Base-by-base conservation (phyloP, 2,113 vertebrate genomes). In the Brienomyrus longianalis region DNA sequence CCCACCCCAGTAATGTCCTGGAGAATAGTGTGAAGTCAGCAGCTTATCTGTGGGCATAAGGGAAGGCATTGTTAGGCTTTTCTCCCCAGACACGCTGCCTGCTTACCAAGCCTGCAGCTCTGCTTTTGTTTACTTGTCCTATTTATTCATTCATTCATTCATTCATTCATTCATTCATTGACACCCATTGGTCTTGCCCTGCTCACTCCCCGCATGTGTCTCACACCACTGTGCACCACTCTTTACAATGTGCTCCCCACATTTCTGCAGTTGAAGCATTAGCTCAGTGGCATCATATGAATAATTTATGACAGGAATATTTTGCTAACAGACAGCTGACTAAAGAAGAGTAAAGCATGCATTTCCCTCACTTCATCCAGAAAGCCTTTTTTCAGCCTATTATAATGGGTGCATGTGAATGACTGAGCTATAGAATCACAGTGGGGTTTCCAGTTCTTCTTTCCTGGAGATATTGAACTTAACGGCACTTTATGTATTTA, bases 291-390 rank as follows among this genome's bases (percentile, higher is more conserved):
- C 85, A 56, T 87, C 85, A 3, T 54, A 54, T 87, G 85, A 87
- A 87, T 87, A 87, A 87, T 87, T 87, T 54, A 87, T 39, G 85
- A 31, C 50, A 54, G 51, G 51, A 87, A 39, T 27, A 87, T 87
- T 87, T 87, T 54, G 50, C 51, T 31, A 54, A 87, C 85, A 31
- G 85, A 87, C 85, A 87, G 85, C 85, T 47, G 83, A 84, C 83
- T 84, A 27, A 84, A 84, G 83, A 45, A 50, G 50, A 87, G 85
- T 50, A 54, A 87, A 54, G 85, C 54, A 21, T 56, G 21, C 51
- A 19, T 39, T 86, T 54, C 11, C 27, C n/a, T 54, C 7, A 9
- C 50, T 54, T 31, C 85, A 54, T 35, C 50, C 85, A 87, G 13
- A 39, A 19, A 87, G 85, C 17, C 51, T 6, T 56, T 50, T 62